Evolutionary conservation across 2,113 vertebrate species (phyloP).

Genomic region (Etheostoma spectabile): DNA sequence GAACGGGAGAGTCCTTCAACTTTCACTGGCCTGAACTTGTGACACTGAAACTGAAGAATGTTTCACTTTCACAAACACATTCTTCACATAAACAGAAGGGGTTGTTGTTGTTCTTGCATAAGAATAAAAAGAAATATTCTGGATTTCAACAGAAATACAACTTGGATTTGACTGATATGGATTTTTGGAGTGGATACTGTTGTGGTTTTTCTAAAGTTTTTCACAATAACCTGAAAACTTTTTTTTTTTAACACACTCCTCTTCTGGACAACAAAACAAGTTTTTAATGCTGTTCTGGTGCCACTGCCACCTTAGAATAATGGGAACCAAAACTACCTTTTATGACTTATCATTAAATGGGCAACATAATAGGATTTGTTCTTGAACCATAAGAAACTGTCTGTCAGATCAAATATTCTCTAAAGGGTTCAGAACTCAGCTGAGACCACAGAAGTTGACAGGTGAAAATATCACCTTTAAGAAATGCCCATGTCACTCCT

Average conservation of each 20-base stretch:
- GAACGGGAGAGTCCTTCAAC: background rate
- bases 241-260: background rate
- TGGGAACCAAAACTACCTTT: background rate
- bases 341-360: background rate
- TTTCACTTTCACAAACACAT: constrained; percentile 36
- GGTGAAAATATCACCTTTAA: background rate
- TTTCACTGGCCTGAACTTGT: constrained; percentile 45
- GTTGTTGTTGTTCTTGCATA: background rate
- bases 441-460: background rate
- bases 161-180: background rate
- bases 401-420: background rate
- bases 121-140: background rate
- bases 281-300: no score
- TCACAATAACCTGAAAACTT: background rate
- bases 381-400: no score
- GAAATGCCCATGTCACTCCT: background rate
- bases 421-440: background rate
- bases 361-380: background rate
- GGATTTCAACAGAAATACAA: background rate
- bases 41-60: constrained; percentile 32
- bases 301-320: constrained; percentile 1
- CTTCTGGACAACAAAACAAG: background rate
- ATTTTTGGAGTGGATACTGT: background rate
- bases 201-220: background rate
- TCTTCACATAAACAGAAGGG: background rate